phyloP scores from a whole-genome alignment of 2,113 vertebrate genomes.

The Lepus europaeus region DNA sequence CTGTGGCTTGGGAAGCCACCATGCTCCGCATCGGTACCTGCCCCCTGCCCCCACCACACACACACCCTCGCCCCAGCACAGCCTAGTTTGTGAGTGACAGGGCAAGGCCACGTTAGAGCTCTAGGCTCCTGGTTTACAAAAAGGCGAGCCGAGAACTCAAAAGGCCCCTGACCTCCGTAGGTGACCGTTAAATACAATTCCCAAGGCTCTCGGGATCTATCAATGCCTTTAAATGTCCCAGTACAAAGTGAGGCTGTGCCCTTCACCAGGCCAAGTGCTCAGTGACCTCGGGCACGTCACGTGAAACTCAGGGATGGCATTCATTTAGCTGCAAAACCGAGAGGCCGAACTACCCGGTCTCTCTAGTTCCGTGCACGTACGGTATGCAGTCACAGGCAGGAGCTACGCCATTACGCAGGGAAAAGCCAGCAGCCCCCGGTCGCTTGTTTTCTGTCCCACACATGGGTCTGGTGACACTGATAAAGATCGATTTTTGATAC shows the following conservation, averaged over 20 bases:
- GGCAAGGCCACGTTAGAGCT: accelerated
- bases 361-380: accelerated
- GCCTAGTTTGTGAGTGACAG: too few species aligned
- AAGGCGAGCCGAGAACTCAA: not conserved
- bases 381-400: not conserved
- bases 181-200: too few species aligned
- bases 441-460: not conserved
- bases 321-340: not conserved
- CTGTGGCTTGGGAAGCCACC: not conserved
- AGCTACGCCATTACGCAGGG: not conserved
- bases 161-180: not conserved
- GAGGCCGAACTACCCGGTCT: not conserved
- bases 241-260: not conserved
- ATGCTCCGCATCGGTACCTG: not conserved
- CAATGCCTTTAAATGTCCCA: not conserved
- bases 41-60: too few species aligned
- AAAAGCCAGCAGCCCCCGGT: too few species aligned
- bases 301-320: not conserved
- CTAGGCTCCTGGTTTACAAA: not conserved
- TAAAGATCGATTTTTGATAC: not conserved
- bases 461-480: not conserved
- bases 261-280: too few species aligned
- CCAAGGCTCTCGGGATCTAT: not conserved
- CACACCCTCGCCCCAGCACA: not conserved
- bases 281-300: not conserved